phyloP scores from a whole-genome alignment of 2,113 vertebrate species.

The Conger conger region DNA sequence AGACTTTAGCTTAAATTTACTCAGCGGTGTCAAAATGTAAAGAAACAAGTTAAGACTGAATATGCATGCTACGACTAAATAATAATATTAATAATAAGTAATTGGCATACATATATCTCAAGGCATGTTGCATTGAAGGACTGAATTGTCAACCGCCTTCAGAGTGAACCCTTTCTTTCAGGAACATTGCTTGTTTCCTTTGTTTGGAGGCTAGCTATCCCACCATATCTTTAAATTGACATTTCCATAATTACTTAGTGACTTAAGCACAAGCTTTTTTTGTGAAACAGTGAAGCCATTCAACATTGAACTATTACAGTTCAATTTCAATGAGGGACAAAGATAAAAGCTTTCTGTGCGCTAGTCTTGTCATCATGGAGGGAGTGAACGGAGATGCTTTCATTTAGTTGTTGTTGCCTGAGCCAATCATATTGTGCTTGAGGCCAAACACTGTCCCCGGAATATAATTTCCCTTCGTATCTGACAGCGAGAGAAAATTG shows the following conservation, averaged over 20 bases:
- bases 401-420: not conserved
- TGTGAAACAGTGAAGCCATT: not conserved
- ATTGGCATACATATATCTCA: not conserved
- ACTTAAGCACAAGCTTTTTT: not conserved
- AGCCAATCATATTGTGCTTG: constrained; percentile 1
- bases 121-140: not conserved
- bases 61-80: not conserved
- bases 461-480: not conserved
- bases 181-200: not conserved
- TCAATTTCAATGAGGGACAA: not conserved
- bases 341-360: not conserved
- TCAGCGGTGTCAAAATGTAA: too few species aligned
- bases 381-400: not conserved
- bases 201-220: not conserved
- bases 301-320: not conserved
- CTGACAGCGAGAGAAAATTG: not conserved
- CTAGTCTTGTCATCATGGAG: not conserved
- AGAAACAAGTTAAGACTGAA: too few species aligned
- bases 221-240: too few species aligned
- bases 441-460: not conserved
- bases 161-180: not conserved
- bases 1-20: not conserved
- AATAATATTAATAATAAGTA: not conserved
- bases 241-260: not conserved
- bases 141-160: not conserved